These are phyloP conservation scores for Onchidella celtica DNA, from an alignment of 2,888 invertebrate genomes.

Conservation along the genomic window DNA sequence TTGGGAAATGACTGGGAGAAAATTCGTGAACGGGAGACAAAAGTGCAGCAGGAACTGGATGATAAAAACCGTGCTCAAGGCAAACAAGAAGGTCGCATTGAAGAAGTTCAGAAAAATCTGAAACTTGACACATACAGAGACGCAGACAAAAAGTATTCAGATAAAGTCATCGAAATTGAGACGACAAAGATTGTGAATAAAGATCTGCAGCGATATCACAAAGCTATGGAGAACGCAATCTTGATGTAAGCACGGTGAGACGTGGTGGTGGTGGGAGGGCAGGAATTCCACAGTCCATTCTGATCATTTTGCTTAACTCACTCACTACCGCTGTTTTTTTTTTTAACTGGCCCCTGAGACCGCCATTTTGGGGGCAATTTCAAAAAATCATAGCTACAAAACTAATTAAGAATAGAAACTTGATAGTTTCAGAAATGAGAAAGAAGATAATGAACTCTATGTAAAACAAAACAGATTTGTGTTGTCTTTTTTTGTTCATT, in stretches of 20 bases:
- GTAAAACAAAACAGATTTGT: no score
- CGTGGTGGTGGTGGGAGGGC: no score
- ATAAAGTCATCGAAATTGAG: conserved; percentile 84
- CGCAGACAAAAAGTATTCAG: conserved; percentile 86
- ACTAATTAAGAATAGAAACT: no score
- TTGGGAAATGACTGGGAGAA: conserved; percentile 67
- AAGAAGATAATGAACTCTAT: no score
- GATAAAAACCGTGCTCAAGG: conserved; percentile 59
- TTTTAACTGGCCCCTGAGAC: no score
- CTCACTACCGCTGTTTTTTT: no score
- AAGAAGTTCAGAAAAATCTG: conserved; percentile 83
- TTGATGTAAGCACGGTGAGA: conserved; percentile 83
- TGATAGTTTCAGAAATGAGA: no score
- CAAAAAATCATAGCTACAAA: no score
- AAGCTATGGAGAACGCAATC: conserved; percentile 92
- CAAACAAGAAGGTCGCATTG: conserved; percentile 75
- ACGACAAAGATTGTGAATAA: conserved; percentile 84
- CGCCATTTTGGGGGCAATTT: no score
- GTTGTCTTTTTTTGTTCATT: no score
- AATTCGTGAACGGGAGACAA: conserved; percentile 64
- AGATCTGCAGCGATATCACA: conserved; percentile 90
- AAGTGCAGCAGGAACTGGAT: conserved; percentile 57
- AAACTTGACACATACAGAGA: conserved; percentile 85
- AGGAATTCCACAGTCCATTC: not conserved
- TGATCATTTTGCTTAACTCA: not conserved